These are phyloP conservation scores for Coturnix japonica DNA, from an alignment of 2,113 vertebrate genomes.

Conservation along the genomic window DNA sequence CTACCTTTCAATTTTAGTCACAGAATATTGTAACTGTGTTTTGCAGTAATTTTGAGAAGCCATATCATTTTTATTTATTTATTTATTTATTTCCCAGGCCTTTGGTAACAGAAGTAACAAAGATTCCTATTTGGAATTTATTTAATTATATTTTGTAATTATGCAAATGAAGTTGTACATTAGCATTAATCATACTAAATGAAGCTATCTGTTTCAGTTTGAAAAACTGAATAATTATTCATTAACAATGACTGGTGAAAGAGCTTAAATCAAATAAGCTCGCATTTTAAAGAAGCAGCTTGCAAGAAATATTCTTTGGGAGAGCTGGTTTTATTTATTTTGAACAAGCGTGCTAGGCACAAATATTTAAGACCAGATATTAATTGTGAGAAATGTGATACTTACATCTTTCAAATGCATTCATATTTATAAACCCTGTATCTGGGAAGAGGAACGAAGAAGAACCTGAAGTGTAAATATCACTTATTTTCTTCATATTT, in stretches of 20 bases:
- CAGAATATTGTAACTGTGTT: constrained; percentile 3
- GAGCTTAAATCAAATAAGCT: constrained; percentile 72
- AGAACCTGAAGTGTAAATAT: not conserved
- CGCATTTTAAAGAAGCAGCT: constrained; percentile 57
- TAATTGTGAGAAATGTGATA: not conserved
- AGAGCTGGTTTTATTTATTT: not conserved
- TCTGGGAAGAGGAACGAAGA: not conserved
- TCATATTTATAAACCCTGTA: not conserved
- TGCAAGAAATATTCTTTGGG: not conserved
- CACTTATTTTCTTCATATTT: not conserved
- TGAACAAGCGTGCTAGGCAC: not conserved
- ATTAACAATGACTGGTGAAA: constrained; percentile 62
- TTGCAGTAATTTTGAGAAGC: not conserved
- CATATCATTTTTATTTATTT: not conserved
- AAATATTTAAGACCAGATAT: constrained; percentile 31
- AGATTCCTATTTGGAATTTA: constrained; percentile 38
- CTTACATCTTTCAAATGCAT: not conserved
- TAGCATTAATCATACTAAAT: constrained; percentile 73
- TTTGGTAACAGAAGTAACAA: constrained; percentile 13
- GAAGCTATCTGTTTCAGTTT: constrained; percentile 59
- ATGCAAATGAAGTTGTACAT: constrained; percentile 71
- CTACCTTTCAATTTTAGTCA: constrained; percentile 32
- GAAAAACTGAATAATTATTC: constrained; percentile 72
- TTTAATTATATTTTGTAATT: constrained; percentile 73
- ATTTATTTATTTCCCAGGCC: not conserved